These are phyloP conservation scores for Agriotes lineatus DNA, from an alignment of 2,888 invertebrate species.

Conservation along the genomic window DNA sequence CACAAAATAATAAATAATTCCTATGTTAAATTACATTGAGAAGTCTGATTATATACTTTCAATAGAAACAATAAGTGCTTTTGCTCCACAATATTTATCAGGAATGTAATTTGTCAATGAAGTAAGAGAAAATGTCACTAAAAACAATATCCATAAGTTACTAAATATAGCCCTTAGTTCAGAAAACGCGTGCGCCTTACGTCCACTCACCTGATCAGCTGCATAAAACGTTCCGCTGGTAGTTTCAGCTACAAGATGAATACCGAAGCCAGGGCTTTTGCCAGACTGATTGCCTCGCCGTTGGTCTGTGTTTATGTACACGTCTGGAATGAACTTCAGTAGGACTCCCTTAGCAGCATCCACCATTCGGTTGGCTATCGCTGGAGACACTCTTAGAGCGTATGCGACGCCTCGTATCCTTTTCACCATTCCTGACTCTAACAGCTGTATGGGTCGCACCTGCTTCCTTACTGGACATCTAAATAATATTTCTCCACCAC, in stretches of 20 bases:
- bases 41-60: too few species aligned
- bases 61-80: too few species aligned
- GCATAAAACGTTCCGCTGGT: conserved; percentile 84
- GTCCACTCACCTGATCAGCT: conserved; percentile 72
- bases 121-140: too few species aligned
- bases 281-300: conserved; percentile 89
- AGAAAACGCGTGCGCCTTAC: too few species aligned
- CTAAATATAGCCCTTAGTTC: too few species aligned
- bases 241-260: conserved; percentile 92
- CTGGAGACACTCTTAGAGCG: conserved; percentile 92
- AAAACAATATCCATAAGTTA: too few species aligned
- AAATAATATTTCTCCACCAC: conserved; percentile 94
- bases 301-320: conserved; percentile 96
- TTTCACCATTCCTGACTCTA: conserved; percentile 92
- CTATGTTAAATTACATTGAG: too few species aligned
- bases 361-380: conserved; percentile 92
- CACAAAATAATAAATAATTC: too few species aligned
- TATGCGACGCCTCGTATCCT: conserved; percentile 93
- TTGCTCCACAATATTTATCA: too few species aligned
- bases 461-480: conserved; percentile 88
- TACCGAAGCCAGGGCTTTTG: conserved; percentile 91
- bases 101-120: too few species aligned
- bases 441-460: conserved; percentile 83
- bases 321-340: conserved; percentile 92
- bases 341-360: conserved; percentile 93